Evolutionary conservation across 37 sponge, comb jelly and placozoan species (phyloP).

Genomic region (Tethya wilhelma): DNA sequence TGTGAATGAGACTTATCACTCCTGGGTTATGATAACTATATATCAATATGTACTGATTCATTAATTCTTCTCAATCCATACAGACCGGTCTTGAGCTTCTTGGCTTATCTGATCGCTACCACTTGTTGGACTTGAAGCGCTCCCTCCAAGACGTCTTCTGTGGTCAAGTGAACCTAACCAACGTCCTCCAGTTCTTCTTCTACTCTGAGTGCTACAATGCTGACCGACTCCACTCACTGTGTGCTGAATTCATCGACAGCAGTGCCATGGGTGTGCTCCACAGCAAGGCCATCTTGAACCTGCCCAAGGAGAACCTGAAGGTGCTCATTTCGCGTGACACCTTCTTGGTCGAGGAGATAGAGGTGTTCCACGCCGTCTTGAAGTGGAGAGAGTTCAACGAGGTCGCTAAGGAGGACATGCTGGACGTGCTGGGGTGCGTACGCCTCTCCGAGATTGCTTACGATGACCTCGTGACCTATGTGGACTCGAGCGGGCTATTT

Average conservation of each 20-base stretch:
- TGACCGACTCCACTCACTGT: background rate
- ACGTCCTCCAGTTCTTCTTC: conserved; percentile 17
- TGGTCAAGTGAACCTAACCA: background rate
- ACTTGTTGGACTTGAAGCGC: background rate
- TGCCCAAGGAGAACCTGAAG: conserved; percentile 29
- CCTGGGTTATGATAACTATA: no score
- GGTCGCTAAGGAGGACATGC: background rate
- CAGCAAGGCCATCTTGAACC: background rate
- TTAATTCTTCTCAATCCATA: background rate
- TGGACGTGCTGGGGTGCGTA: conserved; percentile 20
- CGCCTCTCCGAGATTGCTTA: conserved; percentile 20
- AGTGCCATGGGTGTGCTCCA: background rate
- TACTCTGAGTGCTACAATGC: conserved; percentile 13
- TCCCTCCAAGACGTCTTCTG: conserved; percentile 4
- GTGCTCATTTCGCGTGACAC: conserved; percentile 10
- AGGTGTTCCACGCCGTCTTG: conserved; percentile 23
- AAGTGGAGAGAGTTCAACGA: conserved; percentile 26
- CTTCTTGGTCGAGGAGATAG: conserved; percentile 25
- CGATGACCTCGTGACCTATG: background rate
- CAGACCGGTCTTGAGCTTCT: conserved; percentile 40
- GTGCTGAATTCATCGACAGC: conserved; percentile 11
- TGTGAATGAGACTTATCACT: no score
- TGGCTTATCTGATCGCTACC: conserved; percentile 19
- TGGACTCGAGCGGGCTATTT: conserved; percentile 12
- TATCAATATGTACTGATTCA: no score